These are phyloP conservation scores for Eurytoma adleriae DNA, from an alignment of 2,888 invertebrate genomes.

Conservation along the genomic window DNA sequence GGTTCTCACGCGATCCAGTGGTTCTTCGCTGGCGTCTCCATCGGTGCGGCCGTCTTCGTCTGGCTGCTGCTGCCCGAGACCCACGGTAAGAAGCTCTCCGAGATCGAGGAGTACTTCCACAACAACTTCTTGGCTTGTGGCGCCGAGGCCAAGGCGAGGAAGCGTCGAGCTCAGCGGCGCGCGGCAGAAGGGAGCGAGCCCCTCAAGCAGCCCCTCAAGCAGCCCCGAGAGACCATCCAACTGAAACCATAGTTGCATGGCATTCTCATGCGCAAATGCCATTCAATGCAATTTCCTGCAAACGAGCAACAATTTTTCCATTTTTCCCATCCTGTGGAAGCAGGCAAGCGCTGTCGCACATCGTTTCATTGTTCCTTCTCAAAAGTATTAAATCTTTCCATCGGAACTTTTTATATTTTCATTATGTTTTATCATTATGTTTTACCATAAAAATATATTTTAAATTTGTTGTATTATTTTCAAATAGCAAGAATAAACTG, in stretches of 20 bases:
- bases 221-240: constrained; percentile 56
- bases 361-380: constrained; percentile 45
- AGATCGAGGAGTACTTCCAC: constrained; percentile 77
- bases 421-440: no score
- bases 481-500: no score
- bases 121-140: constrained; percentile 71
- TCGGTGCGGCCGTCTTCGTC: constrained; percentile 75
- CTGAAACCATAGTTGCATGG: no score
- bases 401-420: not conserved
- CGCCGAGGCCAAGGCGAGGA: constrained; percentile 66
- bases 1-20: constrained; percentile 78
- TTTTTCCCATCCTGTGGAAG: no score
- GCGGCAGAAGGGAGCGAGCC: constrained; percentile 65
- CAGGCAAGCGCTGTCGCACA: no score
- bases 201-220: constrained; percentile 66
- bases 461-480: no score
- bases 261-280: no score
- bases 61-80: constrained; percentile 77
- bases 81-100: constrained; percentile 76
- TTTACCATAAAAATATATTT: no score
- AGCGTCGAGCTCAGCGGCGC: constrained; percentile 62
- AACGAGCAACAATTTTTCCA: no score
- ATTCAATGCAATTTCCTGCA: no score
- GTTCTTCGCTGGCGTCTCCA: constrained; percentile 78
- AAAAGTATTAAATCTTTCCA: constrained; percentile 7